Base-by-base conservation (phyloP, 1,140 invertebrate species). In the Leucophenga varia region DNA sequence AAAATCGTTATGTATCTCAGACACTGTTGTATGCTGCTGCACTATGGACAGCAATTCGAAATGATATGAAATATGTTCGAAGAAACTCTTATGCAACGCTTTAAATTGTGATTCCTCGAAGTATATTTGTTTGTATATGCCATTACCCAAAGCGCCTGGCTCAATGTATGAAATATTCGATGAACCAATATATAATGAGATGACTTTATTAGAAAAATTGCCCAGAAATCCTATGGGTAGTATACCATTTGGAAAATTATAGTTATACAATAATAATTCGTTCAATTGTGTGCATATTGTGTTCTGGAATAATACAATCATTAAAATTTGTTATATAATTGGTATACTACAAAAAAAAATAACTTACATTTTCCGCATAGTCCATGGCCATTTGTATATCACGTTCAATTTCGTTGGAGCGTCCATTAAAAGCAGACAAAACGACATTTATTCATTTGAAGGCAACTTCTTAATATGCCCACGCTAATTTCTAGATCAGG, bases 201-300 rank as follows among this genome's bases (percentile, higher is more conserved):
- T 30, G 17, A 61, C 32, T 14, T 32, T 56, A 18, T 60, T 19
- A 2, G 17, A 40, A 37, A 47, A 61, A 2, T 37, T 18, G 3
- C 53, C 52, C 12, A 67, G 36, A 16, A 67, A 67, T 20, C 55
- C 60, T 9, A 52, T 34, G 0, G 44, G 43, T 7, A 67, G 2
- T 3, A 30, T 48, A 3, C 30, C 49, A 35, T 67, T 32, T 1
- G 19, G 12, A 16, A 64, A 67, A 12, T 61, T 35, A 28, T 58
- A 61, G 34, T 56, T 55, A 36, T 56, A 59, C 7, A 67, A 35
- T 13, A 47, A 39, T 3, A 67, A 20, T 12, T 61, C 58, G 2
- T 53, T 40, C n/a, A 67, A 47, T 14, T 25, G 10, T 2, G 22
- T 25, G 16, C 56, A 60, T 0, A 17, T 0, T 7, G 14, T n/a